Evolutionary conservation across 2,888 invertebrate genomes (phyloP).

Genomic region (Mantis religiosa): DNA sequence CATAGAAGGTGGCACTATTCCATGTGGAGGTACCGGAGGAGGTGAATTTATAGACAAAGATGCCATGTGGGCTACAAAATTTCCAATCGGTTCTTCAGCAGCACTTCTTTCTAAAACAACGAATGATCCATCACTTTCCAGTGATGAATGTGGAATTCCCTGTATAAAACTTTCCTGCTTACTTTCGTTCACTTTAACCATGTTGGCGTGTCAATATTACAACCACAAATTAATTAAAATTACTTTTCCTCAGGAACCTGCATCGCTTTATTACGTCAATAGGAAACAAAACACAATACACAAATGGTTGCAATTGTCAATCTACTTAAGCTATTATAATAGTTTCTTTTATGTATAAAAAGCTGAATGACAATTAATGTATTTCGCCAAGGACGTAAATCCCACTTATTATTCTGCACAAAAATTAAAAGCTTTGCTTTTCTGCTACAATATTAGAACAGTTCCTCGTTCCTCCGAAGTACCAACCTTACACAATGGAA

Average conservation of each 20-base stretch:
- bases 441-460: background rate
- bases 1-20: background rate
- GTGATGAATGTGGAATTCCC: conserved; percentile 1
- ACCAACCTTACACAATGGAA: too few relatives aligned
- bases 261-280: background rate
- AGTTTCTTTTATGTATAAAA: background rate
- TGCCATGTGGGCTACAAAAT: background rate
- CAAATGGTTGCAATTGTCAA: background rate
- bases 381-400: background rate
- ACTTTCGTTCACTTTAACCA: conserved; percentile 22
- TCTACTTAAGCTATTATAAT: background rate
- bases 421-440: background rate
- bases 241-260: background rate
- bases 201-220: background rate
- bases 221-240: background rate
- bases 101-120: conserved; percentile 37
- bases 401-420: background rate
- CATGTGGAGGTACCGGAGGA: background rate
- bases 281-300: background rate
- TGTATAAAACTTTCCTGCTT: background rate
- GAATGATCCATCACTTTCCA: conserved; percentile 37
- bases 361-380: background rate
- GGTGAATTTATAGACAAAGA: background rate
- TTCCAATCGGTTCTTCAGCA: background rate
- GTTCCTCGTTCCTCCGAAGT: too few relatives aligned